phyloP scores from a whole-genome alignment of 2,888 invertebrate genomes.

The Melikaiella ostensackeni region DNA sequence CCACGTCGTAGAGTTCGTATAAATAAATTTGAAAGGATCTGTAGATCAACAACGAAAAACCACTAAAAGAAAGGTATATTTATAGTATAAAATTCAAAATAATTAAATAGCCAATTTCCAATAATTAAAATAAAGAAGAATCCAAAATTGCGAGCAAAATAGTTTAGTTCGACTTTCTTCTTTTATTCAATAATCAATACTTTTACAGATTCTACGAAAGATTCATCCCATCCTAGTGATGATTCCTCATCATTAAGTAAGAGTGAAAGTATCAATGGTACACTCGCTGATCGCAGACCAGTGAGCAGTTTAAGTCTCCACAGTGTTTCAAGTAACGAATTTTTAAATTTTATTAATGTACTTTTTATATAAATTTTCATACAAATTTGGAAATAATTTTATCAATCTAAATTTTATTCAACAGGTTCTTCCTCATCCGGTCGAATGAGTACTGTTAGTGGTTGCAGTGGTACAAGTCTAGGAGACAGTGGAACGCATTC shows the following conservation, averaged over 20 bases:
- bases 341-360: background rate
- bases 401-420: background rate
- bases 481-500: slow-evolving; percentile 93
- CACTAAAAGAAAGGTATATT: too few relatives aligned
- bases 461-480: slow-evolving; percentile 86
- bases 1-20: too few relatives aligned
- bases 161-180: background rate
- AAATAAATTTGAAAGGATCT: too few relatives aligned
- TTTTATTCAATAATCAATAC: background rate
- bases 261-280: slow-evolving; percentile 59
- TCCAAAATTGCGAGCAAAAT: too few relatives aligned
- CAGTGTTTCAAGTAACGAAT: slow-evolving; percentile 81
- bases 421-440: slow-evolving; percentile 88
- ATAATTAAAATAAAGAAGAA: too few relatives aligned
- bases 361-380: background rate
- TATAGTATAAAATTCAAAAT: too few relatives aligned
- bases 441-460: slow-evolving; percentile 87
- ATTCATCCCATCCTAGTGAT: slow-evolving; percentile 55
- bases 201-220: slow-evolving; percentile 63
- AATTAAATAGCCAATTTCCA: too few relatives aligned
- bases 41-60: too few relatives aligned
- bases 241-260: slow-evolving; percentile 61
- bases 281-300: slow-evolving; percentile 79
- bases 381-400: background rate
- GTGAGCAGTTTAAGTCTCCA: slow-evolving; percentile 84